Base-by-base conservation (phyloP, 2,888 invertebrate genomes). In the Synergus laeviventris region DNA sequence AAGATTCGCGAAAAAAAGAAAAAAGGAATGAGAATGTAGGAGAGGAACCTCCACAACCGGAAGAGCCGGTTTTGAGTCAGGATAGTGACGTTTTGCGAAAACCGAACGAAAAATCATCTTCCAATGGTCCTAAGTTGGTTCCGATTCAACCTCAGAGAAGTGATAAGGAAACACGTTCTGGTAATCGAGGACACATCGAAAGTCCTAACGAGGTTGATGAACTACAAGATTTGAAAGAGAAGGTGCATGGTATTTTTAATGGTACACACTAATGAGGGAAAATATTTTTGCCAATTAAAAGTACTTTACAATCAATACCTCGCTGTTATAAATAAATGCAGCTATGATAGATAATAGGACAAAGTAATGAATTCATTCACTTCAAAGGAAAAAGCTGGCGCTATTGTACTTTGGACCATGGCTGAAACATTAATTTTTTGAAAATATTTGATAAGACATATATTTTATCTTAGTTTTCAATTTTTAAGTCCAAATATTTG, bases 171-270 rank as follows among this genome's bases (percentile, higher is more conserved):
- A 56, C n/a, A 0, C 61, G 61, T 9, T 24, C 76, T 16, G 66
- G 66, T 39, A 62, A 75, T 7, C 75, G 38, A n/a, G 60, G 75
- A 11, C n/a, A 59, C 54, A 49, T 39, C 49, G 70, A 56, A n/a
- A 59, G 60, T 61, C 54, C 54, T 14, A 74, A 76, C 12, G 76
- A 76, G 7, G 74, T 80, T 39, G 84, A 85, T 59, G 84, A 84
- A 74, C 64, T 82, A 12, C 80, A 79, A 12, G 79, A 73, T 31
- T 74, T 84, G n/a, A 82, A 84, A 74, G 81, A 83, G 3, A 82
- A 80, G 60, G 78, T 83, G 49, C 73, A 75, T 60, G 83, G 81
- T 5, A 83, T 85, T 16, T 62, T 83, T 12, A 77, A 74, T 74
- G 74, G 73, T 49, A 70, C 31, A n/a, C 70, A 14, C 36, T 70